Evolutionary conservation across 2,888 invertebrate species (phyloP), one percentile per base, ranked within the genome.

Genomic region (Caenorhabditis parvicauda): DNA sequence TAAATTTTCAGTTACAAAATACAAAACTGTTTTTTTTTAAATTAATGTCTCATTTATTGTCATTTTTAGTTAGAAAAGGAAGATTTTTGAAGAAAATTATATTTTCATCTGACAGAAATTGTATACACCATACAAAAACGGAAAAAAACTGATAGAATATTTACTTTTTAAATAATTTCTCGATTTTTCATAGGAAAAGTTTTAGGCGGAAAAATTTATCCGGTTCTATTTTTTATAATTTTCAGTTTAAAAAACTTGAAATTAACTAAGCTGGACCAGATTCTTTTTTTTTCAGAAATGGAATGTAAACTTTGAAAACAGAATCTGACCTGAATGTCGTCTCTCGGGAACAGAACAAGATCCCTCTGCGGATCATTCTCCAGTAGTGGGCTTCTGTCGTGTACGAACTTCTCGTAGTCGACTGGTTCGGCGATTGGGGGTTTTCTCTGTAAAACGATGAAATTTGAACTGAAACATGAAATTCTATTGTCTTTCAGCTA

Each of bases 321-420:
- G n/a, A n/a, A n/a, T n/a, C n/a, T n/a, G n/a, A 76, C 78, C 39
- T 74, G 70, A 47, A 79, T 65, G 54, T 79, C 79, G 59, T 79
- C 79, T n/a, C 79, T 38, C 0, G 80, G 75, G 61, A 79, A 79
- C 5, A 79, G 58, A 0, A 79, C 63, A 38, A 80, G 60, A 45
- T 78, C 79, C 22, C 79, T 47, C 41, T 75, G 75, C 2, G 73
- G 61, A 54, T 79, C 79, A 59, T 75, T 77, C 44, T 79, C 79
- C 39, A 79, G 47, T 43, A 72, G 71, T 9, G 76, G 74, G 44
- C 66, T 72, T 45, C 75, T 54, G 44, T 80, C 79, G 9, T 70
- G 63, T 14, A 80, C 57, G 51, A 79, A 80, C 47, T 67, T 65
- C 54, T 79, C 79, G 45, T 80, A 79, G 55, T 79, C 77, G 17